Evolutionary conservation across 2,888 invertebrate genomes (phyloP).

Genomic region (Sericinus montela): DNA sequence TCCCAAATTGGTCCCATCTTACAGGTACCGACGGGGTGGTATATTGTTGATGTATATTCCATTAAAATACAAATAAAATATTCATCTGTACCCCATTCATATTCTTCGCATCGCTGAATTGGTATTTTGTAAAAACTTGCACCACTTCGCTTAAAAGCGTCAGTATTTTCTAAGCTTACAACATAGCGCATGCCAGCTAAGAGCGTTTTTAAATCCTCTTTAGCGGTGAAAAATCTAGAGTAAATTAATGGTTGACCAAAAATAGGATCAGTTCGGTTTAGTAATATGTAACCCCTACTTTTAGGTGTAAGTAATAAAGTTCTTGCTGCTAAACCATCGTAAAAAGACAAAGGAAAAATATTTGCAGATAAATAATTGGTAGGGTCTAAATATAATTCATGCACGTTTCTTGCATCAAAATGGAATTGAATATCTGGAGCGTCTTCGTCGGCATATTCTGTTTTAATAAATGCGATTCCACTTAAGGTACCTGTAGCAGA

Average conservation of each 20-base stretch:
- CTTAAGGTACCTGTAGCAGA: constrained; percentile 75
- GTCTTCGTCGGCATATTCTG: constrained; percentile 59
- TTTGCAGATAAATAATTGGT: constrained; percentile 63
- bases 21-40: constrained; percentile 84
- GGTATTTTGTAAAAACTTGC: constrained; percentile 76
- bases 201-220: constrained; percentile 81
- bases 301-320: constrained; percentile 82
- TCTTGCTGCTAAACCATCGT: constrained; percentile 79
- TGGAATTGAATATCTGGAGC: constrained; percentile 84
- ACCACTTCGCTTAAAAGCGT: constrained; percentile 78
- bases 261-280: constrained; percentile 85
- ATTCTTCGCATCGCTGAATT: constrained; percentile 77
- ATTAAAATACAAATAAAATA: constrained; percentile 83
- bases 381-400: constrained; percentile 80
- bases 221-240: constrained; percentile 83
- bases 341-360: constrained; percentile 80
- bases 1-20: constrained; percentile 84
- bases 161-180: constrained; percentile 78
- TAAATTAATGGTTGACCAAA: constrained; percentile 86
- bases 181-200: constrained; percentile 81
- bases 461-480: constrained; percentile 81
- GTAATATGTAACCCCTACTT: constrained; percentile 80
- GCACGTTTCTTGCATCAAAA: constrained; percentile 79
- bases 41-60: constrained; percentile 84
- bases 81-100: constrained; percentile 80